These are phyloP conservation scores for Drosophila mulleri DNA, from an alignment of 2,888 invertebrate species.

Conservation along the genomic window DNA sequence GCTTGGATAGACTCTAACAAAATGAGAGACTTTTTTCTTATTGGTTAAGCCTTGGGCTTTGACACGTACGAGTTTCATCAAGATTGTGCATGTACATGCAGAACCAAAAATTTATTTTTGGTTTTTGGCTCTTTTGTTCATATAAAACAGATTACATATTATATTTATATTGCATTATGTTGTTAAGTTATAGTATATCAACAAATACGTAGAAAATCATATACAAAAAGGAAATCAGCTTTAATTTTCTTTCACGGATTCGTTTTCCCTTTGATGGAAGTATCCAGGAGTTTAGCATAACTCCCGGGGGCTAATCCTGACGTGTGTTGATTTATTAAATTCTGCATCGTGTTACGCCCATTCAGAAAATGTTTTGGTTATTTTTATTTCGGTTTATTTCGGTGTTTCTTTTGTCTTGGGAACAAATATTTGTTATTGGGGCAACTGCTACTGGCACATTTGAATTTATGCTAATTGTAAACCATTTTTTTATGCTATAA, in stretches of 20 bases:
- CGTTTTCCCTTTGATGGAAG: constrained; percentile 31
- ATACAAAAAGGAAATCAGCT: background rate
- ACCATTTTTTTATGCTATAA: constrained; percentile 55
- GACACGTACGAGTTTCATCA: background rate
- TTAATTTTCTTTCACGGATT: background rate
- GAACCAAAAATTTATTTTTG: too few species aligned
- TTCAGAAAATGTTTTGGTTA: constrained; percentile 10
- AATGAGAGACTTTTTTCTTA: too few species aligned
- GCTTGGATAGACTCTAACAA: too few species aligned
- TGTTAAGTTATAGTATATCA: background rate
- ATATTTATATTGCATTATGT: background rate
- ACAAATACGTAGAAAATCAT: too few species aligned
- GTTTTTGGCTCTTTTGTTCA: too few species aligned
- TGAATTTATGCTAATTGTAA: constrained; percentile 74
- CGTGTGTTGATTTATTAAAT: constrained; percentile 70
- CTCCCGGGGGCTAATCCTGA: constrained; percentile 24
- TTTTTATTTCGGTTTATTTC: background rate
- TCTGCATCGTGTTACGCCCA: constrained; percentile 24
- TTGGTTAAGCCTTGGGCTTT: background rate
- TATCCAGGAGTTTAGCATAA: constrained; percentile 16
- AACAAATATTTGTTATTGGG: constrained; percentile 36
- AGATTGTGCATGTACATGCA: background rate
- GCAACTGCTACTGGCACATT: constrained; percentile 25
- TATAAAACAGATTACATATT: background rate
- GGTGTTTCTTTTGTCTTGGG: constrained; percentile 32